Conservation (phyloP, 30 jellyfish, hydroid and myxozoan species). For the Hydra vulgaris region DNA sequence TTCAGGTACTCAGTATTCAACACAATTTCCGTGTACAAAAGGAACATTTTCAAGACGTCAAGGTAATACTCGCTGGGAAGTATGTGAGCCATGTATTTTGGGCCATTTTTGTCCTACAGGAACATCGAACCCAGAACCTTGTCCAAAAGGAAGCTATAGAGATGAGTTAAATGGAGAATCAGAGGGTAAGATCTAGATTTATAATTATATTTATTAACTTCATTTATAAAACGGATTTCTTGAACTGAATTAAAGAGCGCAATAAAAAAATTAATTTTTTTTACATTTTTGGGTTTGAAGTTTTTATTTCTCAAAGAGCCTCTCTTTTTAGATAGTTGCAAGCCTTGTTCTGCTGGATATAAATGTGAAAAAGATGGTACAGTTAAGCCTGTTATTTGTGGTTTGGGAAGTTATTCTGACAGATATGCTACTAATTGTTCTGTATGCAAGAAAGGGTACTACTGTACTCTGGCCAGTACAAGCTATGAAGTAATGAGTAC, state of each 20-base stretch:
- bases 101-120: conserved; percentile 94
- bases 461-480: conserved; percentile 64
- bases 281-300: neutral
- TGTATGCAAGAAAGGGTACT: conserved; percentile 64
- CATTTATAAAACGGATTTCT: no score
- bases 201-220: neutral
- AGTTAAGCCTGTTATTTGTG: conserved; percentile 54
- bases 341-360: conserved; percentile 80
- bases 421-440: conserved; percentile 61
- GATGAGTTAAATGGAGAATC: conserved; percentile 56
- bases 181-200: conserved; percentile 11
- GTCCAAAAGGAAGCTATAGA: conserved; percentile 79
- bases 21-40: conserved; percentile 77
- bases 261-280: no score
- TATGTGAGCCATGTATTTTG: conserved; percentile 63
- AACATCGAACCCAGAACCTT: conserved; percentile 66
- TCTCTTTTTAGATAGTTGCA: conserved; percentile 57
- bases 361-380: conserved; percentile 71
- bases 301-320: neutral
- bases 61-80: conserved; percentile 70
- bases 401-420: conserved; percentile 63
- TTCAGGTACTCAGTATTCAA: conserved; percentile 73
- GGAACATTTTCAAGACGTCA: conserved; percentile 85
- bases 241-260: no score
- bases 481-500: conserved; percentile 50